Evolutionary conservation across 2,113 vertebrate species (phyloP).

Genomic region (Myrmecophaga tridactyla): DNA sequence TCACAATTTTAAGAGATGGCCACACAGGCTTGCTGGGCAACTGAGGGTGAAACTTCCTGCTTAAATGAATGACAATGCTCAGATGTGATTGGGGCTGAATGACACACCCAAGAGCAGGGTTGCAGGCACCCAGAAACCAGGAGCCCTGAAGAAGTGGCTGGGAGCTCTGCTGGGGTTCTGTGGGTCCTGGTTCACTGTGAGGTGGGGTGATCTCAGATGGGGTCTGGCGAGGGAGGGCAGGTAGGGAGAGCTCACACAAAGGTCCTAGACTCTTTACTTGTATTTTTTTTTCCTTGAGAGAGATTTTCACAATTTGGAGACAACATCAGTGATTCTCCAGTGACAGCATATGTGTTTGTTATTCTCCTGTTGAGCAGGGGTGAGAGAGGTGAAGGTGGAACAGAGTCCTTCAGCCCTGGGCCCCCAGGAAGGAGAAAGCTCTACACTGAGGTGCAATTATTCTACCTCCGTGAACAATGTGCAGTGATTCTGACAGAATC

Average conservation of each 20-base stretch:
- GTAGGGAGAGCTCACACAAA: not conserved
- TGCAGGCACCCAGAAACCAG: fast-evolving
- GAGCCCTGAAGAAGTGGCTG: not conserved
- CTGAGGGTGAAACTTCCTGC: not conserved
- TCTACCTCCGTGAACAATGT: fast-evolving
- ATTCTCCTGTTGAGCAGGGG: conserved; percentile 13
- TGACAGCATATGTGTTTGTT: not conserved
- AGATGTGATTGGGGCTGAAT: not conserved
- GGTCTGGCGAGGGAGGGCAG: not conserved
- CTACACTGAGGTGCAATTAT: not conserved
- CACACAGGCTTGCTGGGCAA: not conserved
- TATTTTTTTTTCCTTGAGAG: not conserved
- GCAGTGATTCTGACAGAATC: conserved; percentile 34
- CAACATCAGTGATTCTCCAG: fast-evolving
- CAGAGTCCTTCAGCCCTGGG: not conserved
- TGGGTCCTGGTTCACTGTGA: conserved; percentile 55
- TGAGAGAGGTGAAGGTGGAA: not conserved
- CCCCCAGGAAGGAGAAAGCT: not conserved
- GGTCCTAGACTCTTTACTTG: not conserved
- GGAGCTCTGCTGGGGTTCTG: not conserved
- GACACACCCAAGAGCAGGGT: not conserved
- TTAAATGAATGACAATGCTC: not conserved
- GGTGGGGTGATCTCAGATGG: not conserved
- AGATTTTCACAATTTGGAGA: not conserved
- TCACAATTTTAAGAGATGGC: not conserved